Base-by-base conservation (phyloP, 2,797 vertebrate genomes). In the Aldrovandia affinis region DNA sequence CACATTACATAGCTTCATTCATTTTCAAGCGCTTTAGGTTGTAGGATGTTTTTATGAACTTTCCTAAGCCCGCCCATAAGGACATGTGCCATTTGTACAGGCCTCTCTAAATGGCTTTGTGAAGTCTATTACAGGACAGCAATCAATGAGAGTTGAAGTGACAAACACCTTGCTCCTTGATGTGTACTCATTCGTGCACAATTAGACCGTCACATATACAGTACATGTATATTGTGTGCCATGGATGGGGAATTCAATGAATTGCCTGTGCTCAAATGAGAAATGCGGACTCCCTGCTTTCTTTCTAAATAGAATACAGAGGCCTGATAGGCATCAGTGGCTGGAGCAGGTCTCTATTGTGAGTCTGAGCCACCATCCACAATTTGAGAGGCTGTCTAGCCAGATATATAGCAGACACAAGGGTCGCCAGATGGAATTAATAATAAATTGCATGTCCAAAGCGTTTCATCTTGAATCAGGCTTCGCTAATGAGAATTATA, bases 371-470 rank as follows among this genome's bases (percentile, higher is more conserved):
- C 1, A 20, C 39, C 55, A 61, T 28, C 36, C 20, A 44, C 65
- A 54, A 81, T 57, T 75, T 79, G 22, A 86, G 61, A 84, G 85
- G 25, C 20, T 80, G 81, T 81, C 75, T 77, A 22, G 33, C 33
- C 33, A 84, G 84, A 82, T 86, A 81, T 82, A 59, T 39, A 28
- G 42, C 73, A 52, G 73, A 83, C 70, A 79, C n/a, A 39, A 83
- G 82, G 81, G 84, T 87, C 81, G 85, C 44, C 47, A 47, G 78
- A 55, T 39, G 47, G 78, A 75, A 85, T 78, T 83, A 86, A 86
- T 86, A 90, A 86, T 86, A 87, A 86, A 89, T 90, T 88, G 73
- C 86, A 86, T 86, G 87, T 90, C 90, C 81, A 86, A 90, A 85
- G 83, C 84, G 85, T 81, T 89, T 90, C 86, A 82, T 86, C 86